phyloP scores from a whole-genome alignment of 2,888 invertebrate genomes.

The Dione vanillae region DNA sequence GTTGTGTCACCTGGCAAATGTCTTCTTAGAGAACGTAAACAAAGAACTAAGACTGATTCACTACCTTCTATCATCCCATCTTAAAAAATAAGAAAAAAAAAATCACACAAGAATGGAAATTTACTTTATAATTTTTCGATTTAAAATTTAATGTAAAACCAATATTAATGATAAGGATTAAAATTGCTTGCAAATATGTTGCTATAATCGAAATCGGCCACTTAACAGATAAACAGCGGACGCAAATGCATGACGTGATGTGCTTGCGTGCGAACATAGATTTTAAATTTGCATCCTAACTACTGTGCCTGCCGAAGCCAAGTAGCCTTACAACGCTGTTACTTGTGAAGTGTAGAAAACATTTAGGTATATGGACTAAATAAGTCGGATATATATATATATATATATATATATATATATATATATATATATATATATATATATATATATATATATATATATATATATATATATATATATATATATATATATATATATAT shows the following conservation, averaged over 20 bases:
- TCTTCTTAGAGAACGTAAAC: no score
- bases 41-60: no score
- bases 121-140: neutral
- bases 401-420: no score
- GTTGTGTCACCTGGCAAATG: no score
- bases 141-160: neutral
- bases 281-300: conserved; percentile 51
- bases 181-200: conserved; percentile 30
- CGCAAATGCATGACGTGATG: conserved; percentile 41
- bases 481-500: no score
- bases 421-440: no score
- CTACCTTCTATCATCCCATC: no score
- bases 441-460: no score
- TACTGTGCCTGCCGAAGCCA: conserved; percentile 35
- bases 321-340: conserved; percentile 5
- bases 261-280: conserved; percentile 45
- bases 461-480: no score
- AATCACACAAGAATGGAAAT: neutral
- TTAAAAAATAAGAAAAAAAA: no score
- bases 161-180: conserved; percentile 6
- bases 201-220: conserved; percentile 27
- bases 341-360: neutral
- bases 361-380: no score
- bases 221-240: conserved; percentile 43
- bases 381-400: no score